Evolutionary conservation across 2,888 invertebrate genomes (phyloP).

Genomic region (Heteromyza rotundicornis): DNA sequence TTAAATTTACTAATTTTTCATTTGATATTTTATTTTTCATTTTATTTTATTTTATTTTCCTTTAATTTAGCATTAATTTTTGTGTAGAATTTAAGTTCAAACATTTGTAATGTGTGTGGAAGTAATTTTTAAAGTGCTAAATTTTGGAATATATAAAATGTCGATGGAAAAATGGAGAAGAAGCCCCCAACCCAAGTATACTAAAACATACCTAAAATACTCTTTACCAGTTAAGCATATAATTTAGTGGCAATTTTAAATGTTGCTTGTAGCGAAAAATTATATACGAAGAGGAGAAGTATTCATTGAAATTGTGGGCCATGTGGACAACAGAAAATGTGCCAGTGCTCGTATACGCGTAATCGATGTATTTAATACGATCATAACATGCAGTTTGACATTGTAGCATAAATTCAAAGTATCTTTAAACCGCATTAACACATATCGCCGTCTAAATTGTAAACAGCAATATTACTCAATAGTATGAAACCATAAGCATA

Average conservation of each 20-base stretch:
- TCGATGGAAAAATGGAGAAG: not conserved
- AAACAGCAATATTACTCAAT: not conserved
- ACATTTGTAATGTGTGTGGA: not conserved
- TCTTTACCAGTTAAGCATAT: not conserved
- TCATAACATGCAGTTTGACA: too few relatives aligned
- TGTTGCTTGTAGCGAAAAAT: not conserved
- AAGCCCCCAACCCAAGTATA: slow-evolving; percentile 2
- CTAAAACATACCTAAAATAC: slow-evolving; percentile 4
- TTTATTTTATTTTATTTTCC: not conserved
- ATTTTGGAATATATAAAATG: not conserved
- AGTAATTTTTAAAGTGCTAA: not conserved
- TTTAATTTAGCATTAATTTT: not conserved
- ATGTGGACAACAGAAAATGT: too few relatives aligned
- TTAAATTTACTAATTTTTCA: not conserved
- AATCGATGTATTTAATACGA: too few relatives aligned
- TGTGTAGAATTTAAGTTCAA: not conserved
- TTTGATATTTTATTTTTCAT: not conserved
- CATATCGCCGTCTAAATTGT: not conserved
- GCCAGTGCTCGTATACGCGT: too few relatives aligned
- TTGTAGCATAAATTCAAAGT: too few relatives aligned
- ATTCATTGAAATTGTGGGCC: too few relatives aligned
- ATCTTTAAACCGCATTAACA: not conserved
- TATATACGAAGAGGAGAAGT: too few relatives aligned
- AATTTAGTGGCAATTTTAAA: slow-evolving; percentile 2
- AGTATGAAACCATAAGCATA: not conserved